Evolutionary conservation across 1,140 invertebrate genomes (phyloP).

Genomic region (Lepidostoma basale): DNA sequence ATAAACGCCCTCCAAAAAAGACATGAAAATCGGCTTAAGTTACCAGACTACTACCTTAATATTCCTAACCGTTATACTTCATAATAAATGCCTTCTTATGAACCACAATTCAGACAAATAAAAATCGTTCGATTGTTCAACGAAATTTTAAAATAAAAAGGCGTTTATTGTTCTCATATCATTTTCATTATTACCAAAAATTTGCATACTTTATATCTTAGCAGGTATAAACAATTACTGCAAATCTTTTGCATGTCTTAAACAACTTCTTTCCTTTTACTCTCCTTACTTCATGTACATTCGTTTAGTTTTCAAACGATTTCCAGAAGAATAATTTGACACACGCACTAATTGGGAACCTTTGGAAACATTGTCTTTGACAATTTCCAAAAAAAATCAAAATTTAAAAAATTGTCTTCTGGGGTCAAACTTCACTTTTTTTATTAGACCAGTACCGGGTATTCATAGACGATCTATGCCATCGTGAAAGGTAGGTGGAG

Average conservation of each 20-base stretch:
- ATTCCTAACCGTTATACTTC: too few species aligned
- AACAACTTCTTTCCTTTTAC: background rate
- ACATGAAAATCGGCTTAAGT: too few species aligned
- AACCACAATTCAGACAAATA: background rate
- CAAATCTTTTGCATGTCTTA: background rate
- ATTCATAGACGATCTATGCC: conserved; percentile 24
- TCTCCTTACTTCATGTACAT: background rate
- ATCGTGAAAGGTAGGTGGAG: conserved; percentile 33
- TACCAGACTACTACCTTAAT: too few species aligned
- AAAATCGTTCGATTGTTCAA: too few species aligned
- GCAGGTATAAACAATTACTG: too few species aligned
- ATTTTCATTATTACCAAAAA: too few species aligned
- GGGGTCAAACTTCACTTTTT: background rate
- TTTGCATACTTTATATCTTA: too few species aligned
- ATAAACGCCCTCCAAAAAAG: too few species aligned
- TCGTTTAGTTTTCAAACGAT: background rate
- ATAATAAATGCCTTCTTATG: conserved; percentile 23
- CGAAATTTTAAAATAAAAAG: conserved; percentile 5
- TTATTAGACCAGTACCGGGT: conserved; percentile 22
- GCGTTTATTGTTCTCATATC: background rate
- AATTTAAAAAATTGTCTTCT: conserved; percentile 20
- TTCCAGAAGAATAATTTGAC: conserved; percentile 16
- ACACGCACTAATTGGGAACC: background rate
- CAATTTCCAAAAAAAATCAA: background rate
- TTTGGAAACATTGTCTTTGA: background rate